A percentile compares a stretch with the other conserved stretches of the same genome.
These are phyloP conservation scores for Eupeodes latifasciatus DNA, from an alignment of 2,888 invertebrate species.

Conservation along the genomic window DNA sequence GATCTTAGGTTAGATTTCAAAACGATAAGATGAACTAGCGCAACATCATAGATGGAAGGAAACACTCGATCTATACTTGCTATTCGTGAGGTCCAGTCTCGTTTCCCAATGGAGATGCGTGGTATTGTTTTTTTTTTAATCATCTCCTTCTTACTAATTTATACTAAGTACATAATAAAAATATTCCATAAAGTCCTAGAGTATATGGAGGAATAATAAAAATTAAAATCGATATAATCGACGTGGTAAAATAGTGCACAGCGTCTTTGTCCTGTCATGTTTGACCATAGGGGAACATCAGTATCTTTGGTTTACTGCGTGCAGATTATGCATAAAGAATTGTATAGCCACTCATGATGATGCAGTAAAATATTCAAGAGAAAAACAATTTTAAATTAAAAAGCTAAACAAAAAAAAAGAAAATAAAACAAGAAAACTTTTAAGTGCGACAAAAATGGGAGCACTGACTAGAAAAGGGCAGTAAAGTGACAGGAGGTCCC, in stretches of 20 bases:
- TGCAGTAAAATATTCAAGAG: background rate
- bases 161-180: slow-evolving; percentile 28
- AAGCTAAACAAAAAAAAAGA: slow-evolving; percentile 10
- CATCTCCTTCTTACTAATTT: slow-evolving; percentile 12
- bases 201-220: slow-evolving; percentile 28
- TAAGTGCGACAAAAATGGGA: slow-evolving; percentile 66
- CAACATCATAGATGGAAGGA: slow-evolving; percentile 14
- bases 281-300: slow-evolving; percentile 50
- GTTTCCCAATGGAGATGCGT: slow-evolving; percentile 49
- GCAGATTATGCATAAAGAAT: slow-evolving; percentile 64
- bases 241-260: slow-evolving; percentile 54
- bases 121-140: background rate
- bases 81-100: slow-evolving; percentile 51
- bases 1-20: slow-evolving; percentile 43
- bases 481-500: slow-evolving; percentile 68
- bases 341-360: background rate
- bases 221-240: slow-evolving; percentile 66
- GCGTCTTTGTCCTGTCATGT: slow-evolving; percentile 75
- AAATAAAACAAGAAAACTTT: background rate
- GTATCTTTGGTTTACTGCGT: slow-evolving; percentile 45
- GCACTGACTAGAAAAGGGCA: slow-evolving; percentile 69
- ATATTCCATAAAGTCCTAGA: slow-evolving; percentile 55
- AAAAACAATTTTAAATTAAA: background rate
- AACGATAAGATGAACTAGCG: slow-evolving; percentile 8
- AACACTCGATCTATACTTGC: slow-evolving; percentile 40